These are phyloP conservation scores for Brachystomella parvula DNA, from an alignment of 1,140 invertebrate genomes.

Conservation along the genomic window DNA sequence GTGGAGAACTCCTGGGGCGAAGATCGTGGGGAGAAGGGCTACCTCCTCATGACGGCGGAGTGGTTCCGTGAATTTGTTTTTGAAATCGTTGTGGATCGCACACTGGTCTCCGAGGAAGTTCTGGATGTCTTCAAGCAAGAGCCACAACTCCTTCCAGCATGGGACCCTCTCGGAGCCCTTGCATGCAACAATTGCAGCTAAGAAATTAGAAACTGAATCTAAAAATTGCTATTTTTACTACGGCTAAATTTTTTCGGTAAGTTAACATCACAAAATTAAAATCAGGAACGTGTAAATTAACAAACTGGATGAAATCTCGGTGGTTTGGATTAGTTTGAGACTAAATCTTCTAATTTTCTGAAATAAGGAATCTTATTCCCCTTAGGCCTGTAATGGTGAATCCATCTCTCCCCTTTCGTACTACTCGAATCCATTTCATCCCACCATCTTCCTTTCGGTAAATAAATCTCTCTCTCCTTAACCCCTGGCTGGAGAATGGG, in stretches of 20 bases:
- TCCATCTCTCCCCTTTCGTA: slow-evolving; percentile 77
- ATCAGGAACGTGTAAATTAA: too few relatives aligned
- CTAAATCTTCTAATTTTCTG: slow-evolving; percentile 63
- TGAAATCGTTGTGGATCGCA: slow-evolving; percentile 80
- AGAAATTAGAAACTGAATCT: neutral
- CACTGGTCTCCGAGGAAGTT: slow-evolving; percentile 64
- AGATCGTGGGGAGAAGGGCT: slow-evolving; percentile 79
- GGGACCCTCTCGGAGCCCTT: slow-evolving; percentile 77
- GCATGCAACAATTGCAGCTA: slow-evolving; percentile 16
- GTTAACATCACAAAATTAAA: too few relatives aligned
- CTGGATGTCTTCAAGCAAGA: slow-evolving; percentile 65
- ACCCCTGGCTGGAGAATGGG: slow-evolving; percentile 66
- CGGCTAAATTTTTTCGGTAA: too few relatives aligned
- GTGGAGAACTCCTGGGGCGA: slow-evolving; percentile 84
- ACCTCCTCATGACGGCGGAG: slow-evolving; percentile 66
- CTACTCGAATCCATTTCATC: slow-evolving; percentile 77
- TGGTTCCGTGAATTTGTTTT: slow-evolving; percentile 89
- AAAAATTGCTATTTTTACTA: too few relatives aligned
- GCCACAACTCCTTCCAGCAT: slow-evolving; percentile 71
- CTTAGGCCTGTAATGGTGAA: slow-evolving; percentile 73
- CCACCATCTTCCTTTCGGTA: slow-evolving; percentile 80
- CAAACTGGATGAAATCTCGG: too few relatives aligned
- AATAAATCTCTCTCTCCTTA: slow-evolving; percentile 61
- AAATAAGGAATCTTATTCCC: slow-evolving; percentile 75
- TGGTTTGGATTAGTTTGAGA: neutral